Evolutionary conservation across 2,113 vertebrate species (phyloP).

Genomic region (Ophiodon elongatus): DNA sequence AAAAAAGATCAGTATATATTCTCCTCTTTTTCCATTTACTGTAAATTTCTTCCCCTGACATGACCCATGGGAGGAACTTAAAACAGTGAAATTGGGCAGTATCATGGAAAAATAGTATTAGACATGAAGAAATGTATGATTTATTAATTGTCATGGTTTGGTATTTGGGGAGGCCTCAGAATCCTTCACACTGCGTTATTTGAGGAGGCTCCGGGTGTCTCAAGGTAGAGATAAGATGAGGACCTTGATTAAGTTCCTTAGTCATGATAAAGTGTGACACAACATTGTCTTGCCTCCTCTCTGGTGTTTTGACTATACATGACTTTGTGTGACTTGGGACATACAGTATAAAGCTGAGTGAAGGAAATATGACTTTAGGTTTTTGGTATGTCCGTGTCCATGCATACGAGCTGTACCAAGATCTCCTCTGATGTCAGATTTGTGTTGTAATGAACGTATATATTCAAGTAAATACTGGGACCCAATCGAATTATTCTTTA

Average conservation of each 20-base stretch:
- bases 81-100: conserved; percentile 15
- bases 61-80: conserved; percentile 2
- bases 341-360: background rate
- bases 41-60: background rate
- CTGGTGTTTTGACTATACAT: background rate
- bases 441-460: background rate
- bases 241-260: background rate
- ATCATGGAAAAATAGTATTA: background rate
- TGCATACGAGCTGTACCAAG: background rate
- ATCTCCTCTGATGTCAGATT: background rate
- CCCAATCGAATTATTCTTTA: background rate
- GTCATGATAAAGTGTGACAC: background rate
- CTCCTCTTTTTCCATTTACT: background rate
- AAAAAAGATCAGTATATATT: background rate
- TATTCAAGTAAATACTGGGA: background rate
- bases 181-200: background rate
- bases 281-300: background rate
- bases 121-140: background rate
- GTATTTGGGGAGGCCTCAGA: conserved; percentile 3
- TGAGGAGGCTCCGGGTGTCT: background rate
- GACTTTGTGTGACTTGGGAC: background rate
- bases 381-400: background rate
- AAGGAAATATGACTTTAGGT: background rate
- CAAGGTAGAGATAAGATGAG: background rate
- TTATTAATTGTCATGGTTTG: background rate